These are phyloP conservation scores for Phoxinus phoxinus DNA, from an alignment of 2,113 vertebrate genomes.

Conservation along the genomic window DNA sequence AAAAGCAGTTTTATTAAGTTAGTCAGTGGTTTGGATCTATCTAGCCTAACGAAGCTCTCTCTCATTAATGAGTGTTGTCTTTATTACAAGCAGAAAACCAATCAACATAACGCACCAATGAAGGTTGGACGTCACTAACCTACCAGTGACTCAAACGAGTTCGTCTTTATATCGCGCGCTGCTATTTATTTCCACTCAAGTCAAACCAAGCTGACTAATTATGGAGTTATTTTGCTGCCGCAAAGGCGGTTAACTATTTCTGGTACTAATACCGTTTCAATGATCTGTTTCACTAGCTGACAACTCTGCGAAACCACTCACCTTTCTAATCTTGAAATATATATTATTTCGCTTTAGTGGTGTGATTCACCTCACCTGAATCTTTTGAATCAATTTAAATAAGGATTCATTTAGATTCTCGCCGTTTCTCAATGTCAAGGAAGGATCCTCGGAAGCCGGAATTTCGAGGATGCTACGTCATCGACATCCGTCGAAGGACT, in stretches of 20 bases:
- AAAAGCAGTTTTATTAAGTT: not conserved
- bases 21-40: not conserved
- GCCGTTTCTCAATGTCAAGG: too few species aligned
- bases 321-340: not conserved
- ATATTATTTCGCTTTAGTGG: not conserved
- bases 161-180: not conserved
- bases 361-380: not conserved
- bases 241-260: slow-evolving; percentile 2
- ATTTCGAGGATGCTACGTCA: too few species aligned
- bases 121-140: not conserved
- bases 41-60: not conserved
- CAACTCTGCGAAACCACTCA: not conserved
- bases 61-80: not conserved
- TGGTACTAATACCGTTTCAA: not conserved
- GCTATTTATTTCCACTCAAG: not conserved
- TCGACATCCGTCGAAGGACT: too few species aligned
- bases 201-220: not conserved
- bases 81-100: not conserved
- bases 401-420: not conserved
- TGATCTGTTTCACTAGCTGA: not conserved
- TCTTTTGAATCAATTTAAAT: not conserved
- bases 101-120: not conserved
- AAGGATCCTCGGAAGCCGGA: too few species aligned
- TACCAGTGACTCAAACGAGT: not conserved
- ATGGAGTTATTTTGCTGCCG: not conserved